Conservation (phyloP, 2,888 invertebrate genomes). For the Hypena proboscidalis region DNA sequence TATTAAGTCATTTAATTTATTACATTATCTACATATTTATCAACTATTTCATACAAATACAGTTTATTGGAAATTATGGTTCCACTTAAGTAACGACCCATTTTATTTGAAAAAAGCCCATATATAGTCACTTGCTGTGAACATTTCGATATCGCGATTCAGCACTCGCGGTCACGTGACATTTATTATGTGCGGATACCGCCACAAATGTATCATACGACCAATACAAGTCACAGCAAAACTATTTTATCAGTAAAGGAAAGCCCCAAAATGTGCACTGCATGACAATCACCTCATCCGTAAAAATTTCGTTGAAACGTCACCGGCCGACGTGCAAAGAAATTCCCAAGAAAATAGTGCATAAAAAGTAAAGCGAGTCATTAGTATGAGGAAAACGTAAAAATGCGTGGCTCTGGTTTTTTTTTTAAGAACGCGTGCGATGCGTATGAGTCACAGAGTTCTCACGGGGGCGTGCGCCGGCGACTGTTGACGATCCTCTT, state of each 20-base stretch:
- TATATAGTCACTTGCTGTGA: too few species aligned
- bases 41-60: too few species aligned
- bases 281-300: background rate
- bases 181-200: too few species aligned
- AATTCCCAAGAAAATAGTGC: constrained; percentile 4
- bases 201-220: too few species aligned
- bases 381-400: constrained; percentile 28
- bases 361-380: constrained; percentile 3
- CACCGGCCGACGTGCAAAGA: background rate
- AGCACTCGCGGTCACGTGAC: too few species aligned
- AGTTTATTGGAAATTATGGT: too few species aligned
- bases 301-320: constrained; percentile 9
- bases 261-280: constrained; percentile 1
- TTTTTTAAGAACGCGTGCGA: constrained; percentile 24
- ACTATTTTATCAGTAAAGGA: background rate
- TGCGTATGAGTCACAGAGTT: constrained; percentile 19
- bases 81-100: too few species aligned
- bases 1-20: too few species aligned
- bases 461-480: constrained; percentile 24
- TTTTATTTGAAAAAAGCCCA: too few species aligned
- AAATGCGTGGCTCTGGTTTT: constrained; percentile 11
- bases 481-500: constrained; percentile 16
- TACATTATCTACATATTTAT: too few species aligned
- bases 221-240: background rate
- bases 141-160: too few species aligned